Evolutionary conservation across 30 jellyfish, hydroid and myxozoan species (phyloP).

Genomic region (Calvadosia cruxmelitensis): DNA sequence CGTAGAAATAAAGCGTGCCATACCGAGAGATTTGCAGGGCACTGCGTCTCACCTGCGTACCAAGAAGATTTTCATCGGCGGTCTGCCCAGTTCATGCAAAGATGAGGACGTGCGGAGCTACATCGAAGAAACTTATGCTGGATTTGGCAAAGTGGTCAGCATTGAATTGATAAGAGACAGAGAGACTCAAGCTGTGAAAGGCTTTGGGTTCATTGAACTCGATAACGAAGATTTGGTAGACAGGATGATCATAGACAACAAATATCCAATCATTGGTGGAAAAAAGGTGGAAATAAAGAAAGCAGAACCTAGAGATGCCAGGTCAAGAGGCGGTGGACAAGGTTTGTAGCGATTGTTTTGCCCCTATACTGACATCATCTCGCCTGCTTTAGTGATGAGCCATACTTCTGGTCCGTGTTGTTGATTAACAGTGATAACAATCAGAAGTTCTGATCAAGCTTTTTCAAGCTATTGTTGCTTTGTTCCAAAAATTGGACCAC

Average conservation of each 20-base stretch:
- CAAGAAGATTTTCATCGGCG: slow-evolving; percentile 79
- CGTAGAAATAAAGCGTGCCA: slow-evolving; percentile 84
- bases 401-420: background rate
- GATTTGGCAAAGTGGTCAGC: slow-evolving; percentile 49
- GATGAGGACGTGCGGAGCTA: slow-evolving; percentile 54
- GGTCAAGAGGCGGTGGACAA: background rate
- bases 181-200: slow-evolving; percentile 49
- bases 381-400: background rate
- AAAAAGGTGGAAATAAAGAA: slow-evolving; percentile 68
- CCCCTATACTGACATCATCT: no score
- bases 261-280: slow-evolving; percentile 44
- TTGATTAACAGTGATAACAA: background rate
- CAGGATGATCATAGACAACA: slow-evolving; percentile 47
- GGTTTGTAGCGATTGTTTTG: no score
- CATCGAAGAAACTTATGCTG: slow-evolving; percentile 34
- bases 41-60: slow-evolving; percentile 67
- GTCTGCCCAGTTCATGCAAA: slow-evolving; percentile 30
- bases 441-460: background rate
- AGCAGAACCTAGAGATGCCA: slow-evolving; percentile 20
- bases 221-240: slow-evolving; percentile 74
- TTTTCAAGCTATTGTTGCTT: no score
- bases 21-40: slow-evolving; percentile 74
- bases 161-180: slow-evolving; percentile 61
- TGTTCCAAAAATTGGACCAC: no score
- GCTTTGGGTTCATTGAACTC: slow-evolving; percentile 71